Percentiles rank a stretch among this genome's conserved stretches.
These are phyloP conservation scores for Perodicticus potto DNA, from an alignment of 2,797 vertebrate genomes.

Conservation along the genomic window DNA sequence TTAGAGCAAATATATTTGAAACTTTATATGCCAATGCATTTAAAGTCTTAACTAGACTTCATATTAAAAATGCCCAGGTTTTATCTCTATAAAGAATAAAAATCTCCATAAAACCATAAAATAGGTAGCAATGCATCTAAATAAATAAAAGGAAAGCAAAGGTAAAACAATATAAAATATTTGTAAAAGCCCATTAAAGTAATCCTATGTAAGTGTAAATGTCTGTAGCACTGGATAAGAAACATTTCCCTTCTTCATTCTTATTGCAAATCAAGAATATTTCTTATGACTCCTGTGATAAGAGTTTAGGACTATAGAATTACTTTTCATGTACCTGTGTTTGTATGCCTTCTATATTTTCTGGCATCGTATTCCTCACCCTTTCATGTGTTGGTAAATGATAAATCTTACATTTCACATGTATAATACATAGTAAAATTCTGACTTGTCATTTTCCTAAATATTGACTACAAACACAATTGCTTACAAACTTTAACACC, in stretches of 20 bases:
- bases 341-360: not conserved
- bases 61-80: not conserved
- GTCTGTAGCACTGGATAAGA: not conserved
- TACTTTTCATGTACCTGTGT: not conserved
- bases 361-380: not conserved
- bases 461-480: not conserved
- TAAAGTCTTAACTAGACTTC: not conserved
- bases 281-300: not conserved
- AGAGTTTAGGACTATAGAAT: not conserved
- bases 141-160: not conserved
- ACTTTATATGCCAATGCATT: not conserved
- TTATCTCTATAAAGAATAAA: not conserved
- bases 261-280: not conserved
- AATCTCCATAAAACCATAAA: not conserved
- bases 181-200: not conserved
- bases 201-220: not conserved
- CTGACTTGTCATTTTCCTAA: not conserved
- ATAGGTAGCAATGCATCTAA: not conserved
- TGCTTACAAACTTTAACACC: constrained; percentile 3
- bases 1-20: not conserved
- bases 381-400: not conserved
- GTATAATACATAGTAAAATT: not conserved
- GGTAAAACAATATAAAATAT: not conserved
- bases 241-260: not conserved
- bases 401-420: not conserved